Conservation (phyloP, 1,140 invertebrate genomes). For the Drosophila orosa region DNA sequence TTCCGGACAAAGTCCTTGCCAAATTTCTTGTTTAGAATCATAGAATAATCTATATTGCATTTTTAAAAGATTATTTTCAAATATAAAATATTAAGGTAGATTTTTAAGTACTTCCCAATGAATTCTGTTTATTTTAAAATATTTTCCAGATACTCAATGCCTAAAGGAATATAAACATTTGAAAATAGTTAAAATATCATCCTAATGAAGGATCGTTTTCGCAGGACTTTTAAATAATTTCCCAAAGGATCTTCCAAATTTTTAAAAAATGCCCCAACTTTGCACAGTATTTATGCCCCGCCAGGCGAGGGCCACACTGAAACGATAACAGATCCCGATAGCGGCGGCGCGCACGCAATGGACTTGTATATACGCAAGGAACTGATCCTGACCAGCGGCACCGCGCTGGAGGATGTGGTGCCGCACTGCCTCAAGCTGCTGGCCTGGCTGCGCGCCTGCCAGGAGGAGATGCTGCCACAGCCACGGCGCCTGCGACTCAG, state of each 20-base stretch:
- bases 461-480: conserved; percentile 46
- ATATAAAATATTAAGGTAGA: neutral
- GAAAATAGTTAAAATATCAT: neutral
- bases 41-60: neutral
- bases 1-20: too few relatives aligned
- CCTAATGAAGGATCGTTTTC: too few relatives aligned
- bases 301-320: neutral
- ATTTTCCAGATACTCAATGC: neutral
- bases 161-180: neutral
- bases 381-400: conserved; percentile 28
- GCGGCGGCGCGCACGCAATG: conserved; percentile 18
- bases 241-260: neutral
- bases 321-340: neutral
- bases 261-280: neutral
- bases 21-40: too few relatives aligned
- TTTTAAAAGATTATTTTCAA: neutral
- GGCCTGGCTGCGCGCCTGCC: conserved; percentile 49
- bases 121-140: neutral
- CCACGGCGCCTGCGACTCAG: conserved; percentile 31
- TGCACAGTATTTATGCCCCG: too few relatives aligned
- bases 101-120: neutral
- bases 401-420: conserved; percentile 48
- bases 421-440: conserved; percentile 49
- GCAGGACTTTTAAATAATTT: neutral
- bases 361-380: conserved; percentile 59